phyloP scores from a whole-genome alignment of 2,888 invertebrate genomes.

The Hesperia comma region DNA sequence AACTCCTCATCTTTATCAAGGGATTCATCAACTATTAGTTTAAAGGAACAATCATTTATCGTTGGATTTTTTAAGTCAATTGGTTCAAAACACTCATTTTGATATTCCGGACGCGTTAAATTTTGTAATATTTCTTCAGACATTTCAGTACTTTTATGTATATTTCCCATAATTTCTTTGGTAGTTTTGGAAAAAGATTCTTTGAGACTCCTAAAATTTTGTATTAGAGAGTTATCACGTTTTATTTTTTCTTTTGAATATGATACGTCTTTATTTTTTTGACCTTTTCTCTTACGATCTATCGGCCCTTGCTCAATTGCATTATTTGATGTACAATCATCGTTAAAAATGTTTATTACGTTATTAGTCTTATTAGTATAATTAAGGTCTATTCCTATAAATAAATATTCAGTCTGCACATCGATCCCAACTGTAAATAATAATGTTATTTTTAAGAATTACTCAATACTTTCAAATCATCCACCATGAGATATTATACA shows the following conservation, averaged over 20 bases:
- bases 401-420: conserved; percentile 63
- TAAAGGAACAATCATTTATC: background rate
- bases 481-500: conserved; percentile 24
- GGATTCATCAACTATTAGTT: background rate
- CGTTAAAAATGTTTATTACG: background rate
- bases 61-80: conserved; percentile 38
- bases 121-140: conserved; percentile 49
- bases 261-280: conserved; percentile 46
- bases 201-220: conserved; percentile 62
- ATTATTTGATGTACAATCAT: conserved; percentile 8
- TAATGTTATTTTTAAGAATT: background rate
- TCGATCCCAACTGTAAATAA: conserved; percentile 82
- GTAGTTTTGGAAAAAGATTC: conserved; percentile 59
- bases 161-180: conserved; percentile 52
- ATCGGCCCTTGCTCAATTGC: conserved; percentile 46
- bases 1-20: conserved; percentile 10
- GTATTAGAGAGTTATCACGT: conserved; percentile 59
- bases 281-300: conserved; percentile 65
- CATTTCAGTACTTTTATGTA: conserved; percentile 46
- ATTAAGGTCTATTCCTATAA: conserved; percentile 55
- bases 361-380: background rate
- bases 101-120: conserved; percentile 36
- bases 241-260: conserved; percentile 70
- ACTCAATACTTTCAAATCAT: background rate
- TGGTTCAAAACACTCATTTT: conserved; percentile 29